These are phyloP conservation scores for Callocephalon fimbriatum DNA, from an alignment of 2,113 vertebrate genomes.

Conservation along the genomic window DNA sequence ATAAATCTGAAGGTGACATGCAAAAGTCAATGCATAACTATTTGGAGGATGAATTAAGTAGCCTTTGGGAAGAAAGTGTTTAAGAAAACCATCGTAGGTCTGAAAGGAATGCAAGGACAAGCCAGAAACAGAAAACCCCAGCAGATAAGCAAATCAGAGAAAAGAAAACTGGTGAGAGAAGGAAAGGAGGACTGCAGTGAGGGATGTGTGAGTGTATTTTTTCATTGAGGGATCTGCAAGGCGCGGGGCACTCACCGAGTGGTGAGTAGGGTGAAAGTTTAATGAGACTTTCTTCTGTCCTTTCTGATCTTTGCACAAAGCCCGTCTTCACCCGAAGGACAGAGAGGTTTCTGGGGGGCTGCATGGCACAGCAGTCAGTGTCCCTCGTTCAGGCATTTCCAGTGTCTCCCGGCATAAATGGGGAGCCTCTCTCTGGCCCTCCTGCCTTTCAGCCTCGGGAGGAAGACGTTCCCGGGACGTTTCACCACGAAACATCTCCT, in stretches of 20 bases:
- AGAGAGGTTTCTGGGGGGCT: slow-evolving; percentile 14
- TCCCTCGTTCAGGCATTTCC: slow-evolving; percentile 17
- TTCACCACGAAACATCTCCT: too few relatives aligned
- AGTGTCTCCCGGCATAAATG: not conserved
- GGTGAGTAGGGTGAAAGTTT: not conserved
- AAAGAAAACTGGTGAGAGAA: not conserved
- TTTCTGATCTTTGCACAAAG: slow-evolving; percentile 54
- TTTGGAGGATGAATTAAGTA: not conserved
- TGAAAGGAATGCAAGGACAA: not conserved
- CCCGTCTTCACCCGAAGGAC: slow-evolving; percentile 19
- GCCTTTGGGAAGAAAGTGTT: not conserved
- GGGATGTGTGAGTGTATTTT: not conserved
- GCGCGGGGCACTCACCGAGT: not conserved
- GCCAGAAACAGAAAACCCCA: not conserved
- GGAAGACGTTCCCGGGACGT: not conserved
- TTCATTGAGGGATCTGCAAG: not conserved
- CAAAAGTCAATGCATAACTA: not conserved
- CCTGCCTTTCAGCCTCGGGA: not conserved
- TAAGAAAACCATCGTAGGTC: not conserved
- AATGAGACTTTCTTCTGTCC: not conserved
- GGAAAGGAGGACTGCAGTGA: not conserved
- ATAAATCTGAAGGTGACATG: not conserved
- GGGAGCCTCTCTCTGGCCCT: not conserved
- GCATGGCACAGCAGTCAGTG: not conserved
- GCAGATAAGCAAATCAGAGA: not conserved